A percentile compares a stretch with the other conserved stretches of the same genome.
Evolutionary conservation across 2,113 vertebrate species (phyloP).

Genomic region (Otus sunia): DNA sequence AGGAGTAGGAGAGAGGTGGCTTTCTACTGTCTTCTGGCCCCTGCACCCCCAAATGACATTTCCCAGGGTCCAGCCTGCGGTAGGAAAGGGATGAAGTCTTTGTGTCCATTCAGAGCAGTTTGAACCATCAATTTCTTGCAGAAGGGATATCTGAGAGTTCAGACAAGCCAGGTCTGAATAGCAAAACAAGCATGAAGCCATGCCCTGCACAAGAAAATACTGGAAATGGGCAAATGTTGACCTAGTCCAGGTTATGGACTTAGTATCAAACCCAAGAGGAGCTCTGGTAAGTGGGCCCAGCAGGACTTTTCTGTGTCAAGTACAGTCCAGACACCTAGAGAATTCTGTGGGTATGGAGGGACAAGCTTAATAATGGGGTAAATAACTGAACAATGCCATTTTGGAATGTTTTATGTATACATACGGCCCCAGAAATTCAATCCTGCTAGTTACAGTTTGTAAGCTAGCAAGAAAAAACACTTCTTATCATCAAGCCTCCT

Average conservation of each 20-base stretch:
- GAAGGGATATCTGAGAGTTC: neutral
- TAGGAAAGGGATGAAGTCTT: neutral
- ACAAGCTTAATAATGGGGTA: neutral
- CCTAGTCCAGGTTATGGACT: neutral
- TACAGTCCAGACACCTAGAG: neutral
- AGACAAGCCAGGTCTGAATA: neutral
- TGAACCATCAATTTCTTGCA: neutral
- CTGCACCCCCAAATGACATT: neutral
- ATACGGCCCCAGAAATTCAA: neutral
- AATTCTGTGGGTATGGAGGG: neutral
- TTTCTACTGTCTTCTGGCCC: neutral
- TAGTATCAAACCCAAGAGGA: neutral
- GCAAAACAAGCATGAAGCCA: neutral
- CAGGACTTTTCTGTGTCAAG: neutral
- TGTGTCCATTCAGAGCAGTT: neutral
- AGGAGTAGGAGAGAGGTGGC: neutral
- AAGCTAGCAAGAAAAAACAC: neutral
- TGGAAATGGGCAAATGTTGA: neutral
- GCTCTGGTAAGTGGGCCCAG: neutral
- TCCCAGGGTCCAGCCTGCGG: neutral
- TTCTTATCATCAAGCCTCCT: neutral
- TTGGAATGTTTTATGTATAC: neutral
- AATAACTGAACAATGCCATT: neutral
- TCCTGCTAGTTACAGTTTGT: neutral
- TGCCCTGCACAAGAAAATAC: neutral